Conservation (phyloP, 2,888 invertebrate species). For the Dascillus cervinus region DNA sequence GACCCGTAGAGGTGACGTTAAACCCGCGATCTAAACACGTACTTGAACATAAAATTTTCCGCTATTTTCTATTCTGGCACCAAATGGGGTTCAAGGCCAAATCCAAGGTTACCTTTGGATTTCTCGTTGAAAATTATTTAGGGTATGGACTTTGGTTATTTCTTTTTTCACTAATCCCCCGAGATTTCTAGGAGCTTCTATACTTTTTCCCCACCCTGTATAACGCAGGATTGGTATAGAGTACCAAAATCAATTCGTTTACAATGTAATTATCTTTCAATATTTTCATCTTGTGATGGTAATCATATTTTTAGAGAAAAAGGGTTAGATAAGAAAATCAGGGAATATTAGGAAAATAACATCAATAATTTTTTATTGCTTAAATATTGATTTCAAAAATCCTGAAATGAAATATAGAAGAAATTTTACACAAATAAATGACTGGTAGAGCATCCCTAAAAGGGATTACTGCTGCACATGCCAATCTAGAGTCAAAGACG, state of each 20-base stretch:
- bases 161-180: no score
- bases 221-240: slow-evolving; percentile 9
- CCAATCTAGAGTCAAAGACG: not conserved
- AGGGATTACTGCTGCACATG: not conserved
- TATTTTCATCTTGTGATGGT: slow-evolving; percentile 9
- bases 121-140: no score
- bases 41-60: no score
- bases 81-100: no score
- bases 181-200: no score
- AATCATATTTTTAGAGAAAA: slow-evolving; percentile 7
- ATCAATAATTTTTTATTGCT: slow-evolving; percentile 6
- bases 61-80: no score
- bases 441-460: slow-evolving; percentile 2
- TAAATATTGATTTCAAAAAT: slow-evolving; percentile 9
- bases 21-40: no score
- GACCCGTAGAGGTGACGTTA: no score
- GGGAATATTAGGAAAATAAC: slow-evolving; percentile 5
- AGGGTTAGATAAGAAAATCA: slow-evolving; percentile 7
- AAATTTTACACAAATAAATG: slow-evolving; percentile 8
- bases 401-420: slow-evolving; percentile 8
- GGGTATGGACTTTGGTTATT: no score
- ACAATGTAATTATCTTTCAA: slow-evolving; percentile 9
- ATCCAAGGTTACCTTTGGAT: no score
- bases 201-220: no score
- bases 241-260: slow-evolving; percentile 9